phyloP scores from a whole-genome alignment of 2,113 vertebrate genomes.

The Larimichthys crocea region DNA sequence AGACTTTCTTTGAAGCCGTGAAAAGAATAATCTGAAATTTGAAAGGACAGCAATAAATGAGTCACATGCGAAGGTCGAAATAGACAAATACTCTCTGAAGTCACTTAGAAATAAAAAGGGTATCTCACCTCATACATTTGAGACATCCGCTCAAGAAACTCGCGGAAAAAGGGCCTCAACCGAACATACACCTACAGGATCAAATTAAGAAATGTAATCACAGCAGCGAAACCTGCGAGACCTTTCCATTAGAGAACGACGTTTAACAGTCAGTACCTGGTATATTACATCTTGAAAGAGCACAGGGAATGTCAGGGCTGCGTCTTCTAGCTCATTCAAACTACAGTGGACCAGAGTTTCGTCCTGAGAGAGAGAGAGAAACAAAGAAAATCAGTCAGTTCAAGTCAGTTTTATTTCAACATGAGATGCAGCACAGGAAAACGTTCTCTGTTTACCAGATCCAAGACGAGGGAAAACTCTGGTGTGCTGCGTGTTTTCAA shows the following conservation, averaged over 20 bases:
- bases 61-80: not conserved
- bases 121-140: constrained; percentile 96
- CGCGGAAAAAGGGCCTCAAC: constrained; percentile 97
- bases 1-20: constrained; percentile 99
- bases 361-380: constrained; percentile 83
- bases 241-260: not conserved
- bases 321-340: constrained; percentile 98
- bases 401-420: not conserved
- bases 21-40: constrained; percentile 96
- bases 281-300: constrained; percentile 99
- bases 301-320: constrained; percentile 98
- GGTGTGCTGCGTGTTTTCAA: constrained; percentile 99
- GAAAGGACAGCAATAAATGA: not conserved
- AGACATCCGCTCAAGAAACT: constrained; percentile 99
- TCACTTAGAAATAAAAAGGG: not conserved
- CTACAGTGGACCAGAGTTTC: constrained; percentile 99
- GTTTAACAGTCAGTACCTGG: constrained; percentile 87
- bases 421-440: not conserved
- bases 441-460: constrained; percentile 86
- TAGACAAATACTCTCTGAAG: not conserved
- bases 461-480: constrained; percentile 97
- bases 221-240: not conserved
- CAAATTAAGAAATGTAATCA: not conserved
- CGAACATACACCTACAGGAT: constrained; percentile 93
- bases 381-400: not conserved